These are phyloP conservation scores for Danio albolineatus DNA, from an alignment of 2,797 vertebrate genomes.

Conservation along the genomic window DNA sequence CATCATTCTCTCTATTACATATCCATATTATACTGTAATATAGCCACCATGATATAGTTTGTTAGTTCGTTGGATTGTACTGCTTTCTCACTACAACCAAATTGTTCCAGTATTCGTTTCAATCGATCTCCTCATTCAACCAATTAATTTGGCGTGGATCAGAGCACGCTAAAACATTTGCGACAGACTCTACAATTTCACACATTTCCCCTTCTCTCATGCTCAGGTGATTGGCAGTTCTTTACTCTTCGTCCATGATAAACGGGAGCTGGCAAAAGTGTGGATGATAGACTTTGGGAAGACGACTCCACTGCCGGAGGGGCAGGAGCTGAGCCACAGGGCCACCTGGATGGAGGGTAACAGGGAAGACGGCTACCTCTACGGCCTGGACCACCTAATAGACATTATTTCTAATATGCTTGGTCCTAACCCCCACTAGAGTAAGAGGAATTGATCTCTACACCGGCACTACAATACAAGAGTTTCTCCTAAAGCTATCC, in stretches of 20 bases:
- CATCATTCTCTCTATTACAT: no score
- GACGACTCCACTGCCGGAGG: constrained; percentile 91
- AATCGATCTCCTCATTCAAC: no score
- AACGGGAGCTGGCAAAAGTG: constrained; percentile 91
- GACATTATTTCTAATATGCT: constrained; percentile 88
- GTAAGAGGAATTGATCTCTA: constrained; percentile 45
- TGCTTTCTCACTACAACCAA: no score
- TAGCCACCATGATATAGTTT: no score
- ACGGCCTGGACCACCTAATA: constrained; percentile 91
- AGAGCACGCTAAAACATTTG: no score
- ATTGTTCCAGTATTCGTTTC: no score
- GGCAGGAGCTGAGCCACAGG: constrained; percentile 88
- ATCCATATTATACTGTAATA: no score
- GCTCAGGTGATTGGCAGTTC: constrained; percentile 97
- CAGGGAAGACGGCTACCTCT: constrained; percentile 96
- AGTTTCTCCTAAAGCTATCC: constrained; percentile 57
- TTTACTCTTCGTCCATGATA: constrained; percentile 96
- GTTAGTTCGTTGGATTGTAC: no score
- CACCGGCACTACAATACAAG: constrained; percentile 59
- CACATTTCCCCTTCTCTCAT: background rate
- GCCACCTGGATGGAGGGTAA: constrained; percentile 91
- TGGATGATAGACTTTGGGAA: constrained; percentile 99
- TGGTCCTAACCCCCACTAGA: constrained; percentile 68
- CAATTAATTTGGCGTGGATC: no score
- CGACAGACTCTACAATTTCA: background rate